Conservation (phyloP, 2,113 vertebrate genomes). For the Syngnathus floridae region DNA sequence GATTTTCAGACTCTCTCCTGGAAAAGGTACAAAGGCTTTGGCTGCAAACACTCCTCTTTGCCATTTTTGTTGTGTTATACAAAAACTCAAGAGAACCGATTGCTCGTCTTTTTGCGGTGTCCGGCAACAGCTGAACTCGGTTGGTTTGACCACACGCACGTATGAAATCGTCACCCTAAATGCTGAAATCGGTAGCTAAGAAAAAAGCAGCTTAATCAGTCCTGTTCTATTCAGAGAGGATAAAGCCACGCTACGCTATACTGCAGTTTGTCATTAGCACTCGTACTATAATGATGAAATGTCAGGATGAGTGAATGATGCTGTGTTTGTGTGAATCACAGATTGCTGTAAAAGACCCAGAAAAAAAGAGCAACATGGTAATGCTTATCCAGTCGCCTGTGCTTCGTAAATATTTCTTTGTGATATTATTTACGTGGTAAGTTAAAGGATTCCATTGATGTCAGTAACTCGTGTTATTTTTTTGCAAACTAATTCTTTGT, state of each 20-base stretch:
- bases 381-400: constrained; percentile 53
- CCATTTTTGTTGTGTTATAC: neutral
- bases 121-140: no score
- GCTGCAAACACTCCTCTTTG: neutral
- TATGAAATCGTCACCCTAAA: no score
- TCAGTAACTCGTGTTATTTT: neutral
- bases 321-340: constrained; percentile 40
- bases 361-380: constrained; percentile 43
- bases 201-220: no score
- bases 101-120: no score
- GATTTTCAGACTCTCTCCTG: constrained; percentile 60
- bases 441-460: neutral
- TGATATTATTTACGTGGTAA: constrained; percentile 58
- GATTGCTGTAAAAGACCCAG: constrained; percentile 46
- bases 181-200: no score
- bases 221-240: no score
- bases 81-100: no score
- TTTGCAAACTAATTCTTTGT: neutral
- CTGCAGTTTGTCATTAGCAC: no score
- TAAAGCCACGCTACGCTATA: no score
- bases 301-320: constrained; percentile 21
- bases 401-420: constrained; percentile 65
- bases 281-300: no score
- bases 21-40: constrained; percentile 58
- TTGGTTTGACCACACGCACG: no score